phyloP scores from a whole-genome alignment of 2,113 vertebrate species.

The Laterallus jamaicensis region DNA sequence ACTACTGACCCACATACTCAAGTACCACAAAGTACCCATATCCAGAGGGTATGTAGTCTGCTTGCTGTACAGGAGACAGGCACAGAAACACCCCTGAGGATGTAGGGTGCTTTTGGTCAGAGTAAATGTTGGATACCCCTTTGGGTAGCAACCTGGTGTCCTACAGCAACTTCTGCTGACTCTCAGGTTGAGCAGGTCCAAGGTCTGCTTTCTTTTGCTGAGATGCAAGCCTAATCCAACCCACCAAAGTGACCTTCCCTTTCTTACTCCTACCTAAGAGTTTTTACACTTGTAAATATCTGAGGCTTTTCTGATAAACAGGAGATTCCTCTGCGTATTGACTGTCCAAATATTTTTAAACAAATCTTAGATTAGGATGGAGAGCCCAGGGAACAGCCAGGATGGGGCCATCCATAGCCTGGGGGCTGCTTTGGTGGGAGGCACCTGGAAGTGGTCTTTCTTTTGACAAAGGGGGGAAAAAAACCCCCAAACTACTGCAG shows the following conservation, averaged over 20 bases:
- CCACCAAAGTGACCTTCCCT: background rate
- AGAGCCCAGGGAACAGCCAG: background rate
- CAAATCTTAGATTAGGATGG: slow-evolving; percentile 19
- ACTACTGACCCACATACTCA: background rate
- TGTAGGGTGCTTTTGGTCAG: background rate
- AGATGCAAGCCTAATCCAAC: background rate
- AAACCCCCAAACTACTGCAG: background rate
- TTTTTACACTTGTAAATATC: slow-evolving; percentile 43
- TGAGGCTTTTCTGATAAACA: slow-evolving; percentile 41
- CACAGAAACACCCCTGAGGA: background rate
- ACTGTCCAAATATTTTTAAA: slow-evolving; percentile 56
- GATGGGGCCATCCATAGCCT: background rate
- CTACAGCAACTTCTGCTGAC: background rate
- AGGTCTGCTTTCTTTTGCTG: slow-evolving; percentile 1
- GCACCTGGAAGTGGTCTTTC: slow-evolving; percentile 17
- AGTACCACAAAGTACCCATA: background rate
- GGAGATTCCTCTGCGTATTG: slow-evolving; percentile 23
- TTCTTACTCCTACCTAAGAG: background rate
- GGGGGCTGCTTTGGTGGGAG: background rate
- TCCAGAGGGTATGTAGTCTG: background rate
- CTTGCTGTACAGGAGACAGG: background rate
- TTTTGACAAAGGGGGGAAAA: background rate
- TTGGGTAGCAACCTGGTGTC: background rate
- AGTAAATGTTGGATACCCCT: background rate
- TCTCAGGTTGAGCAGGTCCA: background rate